phyloP scores from a whole-genome alignment of 1,140 invertebrate species.

The Drosophila melanica region DNA sequence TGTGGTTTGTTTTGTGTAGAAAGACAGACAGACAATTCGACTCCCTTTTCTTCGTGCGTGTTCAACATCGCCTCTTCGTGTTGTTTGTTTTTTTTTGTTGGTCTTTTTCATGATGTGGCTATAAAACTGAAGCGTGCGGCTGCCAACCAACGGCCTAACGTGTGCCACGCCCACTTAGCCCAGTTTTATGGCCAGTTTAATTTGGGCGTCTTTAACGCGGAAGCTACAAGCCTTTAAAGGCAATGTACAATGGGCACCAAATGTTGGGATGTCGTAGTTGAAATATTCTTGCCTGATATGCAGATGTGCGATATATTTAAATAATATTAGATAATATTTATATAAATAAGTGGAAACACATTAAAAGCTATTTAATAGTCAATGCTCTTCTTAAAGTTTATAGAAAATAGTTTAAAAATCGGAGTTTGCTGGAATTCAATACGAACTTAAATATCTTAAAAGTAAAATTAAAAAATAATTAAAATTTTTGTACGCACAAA shows the following conservation, averaged over 20 bases:
- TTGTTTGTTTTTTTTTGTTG: neutral
- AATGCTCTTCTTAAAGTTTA: no score
- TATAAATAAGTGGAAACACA: no score
- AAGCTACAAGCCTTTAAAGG: slow-evolving; percentile 3
- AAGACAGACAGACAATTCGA: neutral
- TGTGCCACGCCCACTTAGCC: slow-evolving; percentile 40
- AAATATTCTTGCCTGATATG: no score
- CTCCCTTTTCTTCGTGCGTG: neutral
- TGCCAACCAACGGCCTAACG: slow-evolving; percentile 1
- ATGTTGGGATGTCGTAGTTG: neutral
- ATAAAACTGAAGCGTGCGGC: slow-evolving; percentile 34
- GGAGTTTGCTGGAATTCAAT: no score
- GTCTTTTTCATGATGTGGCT: neutral
- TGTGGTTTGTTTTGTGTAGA: neutral
- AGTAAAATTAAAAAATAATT: neutral
- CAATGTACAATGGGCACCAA: neutral
- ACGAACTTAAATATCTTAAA: no score
- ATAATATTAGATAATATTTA: no score
- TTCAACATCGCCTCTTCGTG: neutral
- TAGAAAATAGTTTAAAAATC: no score
- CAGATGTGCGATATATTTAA: no score
- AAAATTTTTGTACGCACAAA: neutral
- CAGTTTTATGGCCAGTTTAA: slow-evolving; percentile 33
- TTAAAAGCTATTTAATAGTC: no score
- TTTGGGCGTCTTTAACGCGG: slow-evolving; percentile 8